Base-by-base conservation (phyloP, 2,888 invertebrate genomes). In the Rhingia campestris region DNA sequence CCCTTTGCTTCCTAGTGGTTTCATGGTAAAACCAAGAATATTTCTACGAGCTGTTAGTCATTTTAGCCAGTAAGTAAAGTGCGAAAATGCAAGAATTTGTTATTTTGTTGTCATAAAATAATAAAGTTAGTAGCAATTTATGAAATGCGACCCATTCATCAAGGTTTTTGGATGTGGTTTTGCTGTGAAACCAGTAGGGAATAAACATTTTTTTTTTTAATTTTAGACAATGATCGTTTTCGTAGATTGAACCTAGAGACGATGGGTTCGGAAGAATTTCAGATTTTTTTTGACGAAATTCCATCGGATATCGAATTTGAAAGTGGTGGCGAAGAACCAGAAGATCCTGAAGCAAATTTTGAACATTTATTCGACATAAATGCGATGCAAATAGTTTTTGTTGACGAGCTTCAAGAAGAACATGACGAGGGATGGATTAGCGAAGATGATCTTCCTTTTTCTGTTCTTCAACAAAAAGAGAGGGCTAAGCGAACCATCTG, bases 111-210 rank as follows among this genome's bases (percentile, higher is more conserved):
- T 58, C 41, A 45, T 45, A 49, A 35, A 22, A 37, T n/a, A 63
- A 63, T 49, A 63, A 14, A 35, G 47, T 47, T 49, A 2, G 37
- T 37, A 45, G 9, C 6, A 47, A 61, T 47, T 35, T 61, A 47
- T 61, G 30, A 61, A 45, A 61, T 43, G 45, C 32, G 45, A 30
- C 41, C 12, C 4, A 61, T 43, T 59, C 12, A 43, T 43, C 6
- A 59, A 47, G 7, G 37, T 63, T 63, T 63, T 47, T 49, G 10
- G 10, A 22, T 49, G 63, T 49, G 49, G 47, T 63, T 63, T 37
- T 2, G 47, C 47, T 43, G 39, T 61, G 35, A 59, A 59, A 45
- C 59, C 33, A 59, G 47, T 61, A 43, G 43, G 59, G 22, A 22
- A 22, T 22, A 22, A 22, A 1, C 1, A 22, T 22, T 22, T 22